phyloP scores from a whole-genome alignment of 1,140 invertebrate genomes.

The Cotesia glomerata region DNA sequence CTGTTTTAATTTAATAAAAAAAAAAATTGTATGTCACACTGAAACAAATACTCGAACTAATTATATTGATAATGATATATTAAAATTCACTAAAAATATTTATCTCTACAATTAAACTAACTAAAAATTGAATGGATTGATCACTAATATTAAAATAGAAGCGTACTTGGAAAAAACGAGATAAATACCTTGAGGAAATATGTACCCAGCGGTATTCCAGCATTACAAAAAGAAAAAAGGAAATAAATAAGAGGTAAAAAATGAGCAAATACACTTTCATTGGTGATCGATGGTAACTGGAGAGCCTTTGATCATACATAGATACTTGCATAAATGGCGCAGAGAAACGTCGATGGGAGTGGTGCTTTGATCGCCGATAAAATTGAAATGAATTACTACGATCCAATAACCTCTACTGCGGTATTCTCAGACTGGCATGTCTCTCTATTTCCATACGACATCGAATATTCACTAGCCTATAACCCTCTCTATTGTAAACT shows the following conservation, averaged over 20 bases:
- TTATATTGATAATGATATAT: no score
- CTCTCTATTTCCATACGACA: background rate
- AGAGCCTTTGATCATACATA: background rate
- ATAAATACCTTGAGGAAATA: background rate
- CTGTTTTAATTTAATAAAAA: no score
- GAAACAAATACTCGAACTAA: no score
- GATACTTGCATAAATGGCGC: background rate
- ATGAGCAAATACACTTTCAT: background rate
- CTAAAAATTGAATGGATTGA: no score
- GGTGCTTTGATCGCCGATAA: constrained; percentile 6
- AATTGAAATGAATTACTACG: constrained; percentile 17
- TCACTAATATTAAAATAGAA: no score
- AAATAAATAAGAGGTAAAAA: background rate
- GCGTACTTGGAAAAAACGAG: background rate
- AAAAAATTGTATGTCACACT: no score
- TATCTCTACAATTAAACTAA: no score
- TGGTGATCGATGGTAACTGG: constrained; percentile 11
- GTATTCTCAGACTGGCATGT: background rate
- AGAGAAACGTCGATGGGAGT: constrained; percentile 5
- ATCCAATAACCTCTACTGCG: background rate
- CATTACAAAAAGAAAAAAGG: background rate
- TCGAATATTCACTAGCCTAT: background rate
- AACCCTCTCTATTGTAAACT: no score
- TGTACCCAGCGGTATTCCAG: no score
- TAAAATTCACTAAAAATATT: no score